Evolutionary conservation across 30 jellyfish, hydroid and myxozoan species (phyloP).

Genomic region (Hydractinia symbiolongicarpus): DNA sequence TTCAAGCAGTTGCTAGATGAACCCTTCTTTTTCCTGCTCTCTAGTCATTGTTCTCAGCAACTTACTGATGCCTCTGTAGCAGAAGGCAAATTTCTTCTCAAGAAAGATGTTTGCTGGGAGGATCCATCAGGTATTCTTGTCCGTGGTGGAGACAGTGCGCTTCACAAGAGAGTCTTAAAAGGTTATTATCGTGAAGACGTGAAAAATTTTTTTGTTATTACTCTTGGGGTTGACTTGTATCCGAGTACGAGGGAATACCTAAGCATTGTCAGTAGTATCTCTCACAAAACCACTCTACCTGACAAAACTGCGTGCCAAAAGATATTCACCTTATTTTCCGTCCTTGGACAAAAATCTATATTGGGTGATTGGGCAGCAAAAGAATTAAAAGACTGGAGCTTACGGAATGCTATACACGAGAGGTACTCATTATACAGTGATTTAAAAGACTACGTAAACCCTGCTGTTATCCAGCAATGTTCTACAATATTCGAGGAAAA

Average conservation of each 20-base stretch:
- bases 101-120: slow-evolving; percentile 54
- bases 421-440: slow-evolving; percentile 6
- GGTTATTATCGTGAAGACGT: slow-evolving; percentile 52
- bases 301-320: slow-evolving; percentile 35
- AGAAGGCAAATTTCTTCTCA: slow-evolving; percentile 45
- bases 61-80: slow-evolving; percentile 11
- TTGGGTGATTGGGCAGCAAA: not conserved
- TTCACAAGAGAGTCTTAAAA: slow-evolving; percentile 34
- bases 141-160: slow-evolving; percentile 10
- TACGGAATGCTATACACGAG: slow-evolving; percentile 11
- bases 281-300: slow-evolving; percentile 56
- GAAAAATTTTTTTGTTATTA: slow-evolving; percentile 37
- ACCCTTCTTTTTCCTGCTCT: slow-evolving; percentile 43
- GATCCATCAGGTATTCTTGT: slow-evolving; percentile 53
- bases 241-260: slow-evolving; percentile 65
- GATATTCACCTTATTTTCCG: slow-evolving; percentile 41
- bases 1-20: not conserved
- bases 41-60: not conserved
- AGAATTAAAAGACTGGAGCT: slow-evolving; percentile 31
- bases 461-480: not conserved
- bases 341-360: slow-evolving; percentile 40
- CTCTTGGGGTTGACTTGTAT: slow-evolving; percentile 35
- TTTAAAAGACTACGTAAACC: not conserved
- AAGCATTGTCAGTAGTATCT: slow-evolving; percentile 43
- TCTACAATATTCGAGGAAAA: slow-evolving; percentile 30